phyloP scores from a whole-genome alignment of 2,797 vertebrate genomes.

The Epinephelus malabaricus region DNA sequence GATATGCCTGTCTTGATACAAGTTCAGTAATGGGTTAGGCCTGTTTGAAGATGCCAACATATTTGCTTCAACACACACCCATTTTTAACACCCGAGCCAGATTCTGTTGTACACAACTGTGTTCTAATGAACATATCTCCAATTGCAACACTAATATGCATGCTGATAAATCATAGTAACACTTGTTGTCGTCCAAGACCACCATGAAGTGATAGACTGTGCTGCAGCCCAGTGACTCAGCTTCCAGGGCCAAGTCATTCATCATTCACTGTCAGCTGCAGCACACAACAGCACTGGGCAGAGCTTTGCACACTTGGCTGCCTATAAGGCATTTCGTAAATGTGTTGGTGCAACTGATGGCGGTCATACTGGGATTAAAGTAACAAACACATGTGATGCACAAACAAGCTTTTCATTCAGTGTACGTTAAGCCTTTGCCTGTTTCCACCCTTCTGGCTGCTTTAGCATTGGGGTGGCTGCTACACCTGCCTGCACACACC shows the following conservation, averaged over 20 bases:
- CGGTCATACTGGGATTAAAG: neutral
- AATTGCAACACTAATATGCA: neutral
- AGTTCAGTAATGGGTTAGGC: neutral
- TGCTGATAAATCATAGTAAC: neutral
- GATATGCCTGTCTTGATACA: neutral
- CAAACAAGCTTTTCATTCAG: neutral
- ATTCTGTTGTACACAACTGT: neutral
- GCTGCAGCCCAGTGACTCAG: neutral
- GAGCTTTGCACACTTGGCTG: neutral
- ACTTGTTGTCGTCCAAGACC: neutral
- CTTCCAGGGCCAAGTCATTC: slow-evolving; percentile 1
- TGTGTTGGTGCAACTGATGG: neutral
- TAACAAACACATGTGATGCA: slow-evolving; percentile 2
- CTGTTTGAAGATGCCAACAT: neutral
- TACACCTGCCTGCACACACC: neutral
- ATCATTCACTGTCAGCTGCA: slow-evolving; percentile 2
- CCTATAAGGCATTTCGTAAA: neutral
- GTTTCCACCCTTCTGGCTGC: neutral
- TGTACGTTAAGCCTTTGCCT: too few relatives aligned
- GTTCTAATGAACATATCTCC: neutral
- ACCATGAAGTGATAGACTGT: neutral
- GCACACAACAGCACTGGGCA: neutral
- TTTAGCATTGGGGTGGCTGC: neutral
- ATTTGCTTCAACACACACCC: neutral
- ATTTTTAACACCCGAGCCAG: neutral